Evolutionary conservation across 2,113 vertebrate genomes (phyloP).

Genomic region (Otolemur garnettii): DNA sequence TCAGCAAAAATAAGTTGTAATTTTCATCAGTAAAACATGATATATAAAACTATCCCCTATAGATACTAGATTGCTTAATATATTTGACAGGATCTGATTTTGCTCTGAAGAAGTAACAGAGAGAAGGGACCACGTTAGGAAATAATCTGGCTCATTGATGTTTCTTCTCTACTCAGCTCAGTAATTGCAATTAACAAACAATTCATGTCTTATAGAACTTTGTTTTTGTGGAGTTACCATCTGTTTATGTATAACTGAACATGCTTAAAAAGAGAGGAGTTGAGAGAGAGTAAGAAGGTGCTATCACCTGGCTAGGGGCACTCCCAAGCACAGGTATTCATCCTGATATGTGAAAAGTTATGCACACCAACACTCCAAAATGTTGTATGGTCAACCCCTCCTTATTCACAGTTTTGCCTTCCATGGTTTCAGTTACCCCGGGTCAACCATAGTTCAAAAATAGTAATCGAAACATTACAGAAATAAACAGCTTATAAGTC

Average conservation of each 20-base stretch:
- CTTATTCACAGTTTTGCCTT: neutral
- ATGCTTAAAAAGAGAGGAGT: neutral
- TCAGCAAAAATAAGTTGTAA: constrained; percentile 34
- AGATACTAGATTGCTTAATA: neutral
- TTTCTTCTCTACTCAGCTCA: neutral
- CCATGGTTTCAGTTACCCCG: neutral
- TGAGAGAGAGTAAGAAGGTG: neutral
- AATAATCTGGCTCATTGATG: neutral
- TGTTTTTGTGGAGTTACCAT: neutral
- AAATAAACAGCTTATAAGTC: neutral
- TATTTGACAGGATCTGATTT: constrained; percentile 1
- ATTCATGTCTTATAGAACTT: neutral
- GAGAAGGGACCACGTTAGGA: neutral
- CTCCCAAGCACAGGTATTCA: rapidly evolving
- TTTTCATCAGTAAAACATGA: constrained; percentile 61
- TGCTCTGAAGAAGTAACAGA: neutral
- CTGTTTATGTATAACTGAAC: neutral
- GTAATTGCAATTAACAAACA: neutral
- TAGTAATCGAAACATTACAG: neutral
- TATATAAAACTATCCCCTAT: neutral
- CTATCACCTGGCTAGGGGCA: neutral
- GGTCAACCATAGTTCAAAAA: neutral
- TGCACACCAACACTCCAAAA: neutral
- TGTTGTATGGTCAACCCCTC: neutral
- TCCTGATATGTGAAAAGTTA: neutral